These are phyloP conservation scores for Gerris lacustris DNA, from an alignment of 2,888 invertebrate species.

Conservation along the genomic window DNA sequence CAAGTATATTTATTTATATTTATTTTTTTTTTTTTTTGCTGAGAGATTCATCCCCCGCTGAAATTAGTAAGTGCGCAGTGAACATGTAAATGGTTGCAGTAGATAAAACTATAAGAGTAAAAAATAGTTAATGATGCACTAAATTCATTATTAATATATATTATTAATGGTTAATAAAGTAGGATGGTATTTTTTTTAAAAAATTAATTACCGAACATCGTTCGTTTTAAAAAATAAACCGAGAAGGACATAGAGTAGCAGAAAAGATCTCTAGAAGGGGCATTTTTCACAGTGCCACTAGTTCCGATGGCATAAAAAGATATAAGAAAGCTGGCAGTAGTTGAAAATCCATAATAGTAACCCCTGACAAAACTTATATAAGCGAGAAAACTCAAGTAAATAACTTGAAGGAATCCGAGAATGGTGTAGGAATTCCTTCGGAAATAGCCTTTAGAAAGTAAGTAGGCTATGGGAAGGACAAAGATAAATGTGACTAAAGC, in stretches of 20 bases:
- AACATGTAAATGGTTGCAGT: no score
- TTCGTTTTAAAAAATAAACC: conserved; percentile 27
- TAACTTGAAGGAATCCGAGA: conserved; percentile 20
- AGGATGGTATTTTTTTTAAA: no score
- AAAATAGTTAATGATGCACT: no score
- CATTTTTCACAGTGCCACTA: conserved; percentile 26
- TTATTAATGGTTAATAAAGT: no score
- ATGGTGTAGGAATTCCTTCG: conserved; percentile 6
- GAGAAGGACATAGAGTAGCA: conserved; percentile 28
- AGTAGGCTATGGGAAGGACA: conserved; percentile 17
- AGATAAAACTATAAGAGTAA: no score
- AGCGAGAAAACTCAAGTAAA: conserved; percentile 22
- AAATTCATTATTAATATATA: no score
- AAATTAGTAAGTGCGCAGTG: no score
- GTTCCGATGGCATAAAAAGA: conserved; percentile 28
- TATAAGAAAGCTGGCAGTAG: conserved; percentile 27
- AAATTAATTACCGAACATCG: conserved; percentile 16
- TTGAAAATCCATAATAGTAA: conserved; percentile 27
- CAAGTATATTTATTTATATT: no score
- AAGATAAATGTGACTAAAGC: conserved; percentile 20
- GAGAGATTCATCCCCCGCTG: no score
- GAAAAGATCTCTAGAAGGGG: conserved; percentile 28
- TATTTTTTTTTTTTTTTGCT: no score
- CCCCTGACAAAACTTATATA: conserved; percentile 25
- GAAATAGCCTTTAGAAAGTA: neutral